Percentiles rank a stretch among this genome's conserved stretches.
phyloP scores from a whole-genome alignment of 2,888 invertebrate genomes.

The Gastrophysa polygoni region DNA sequence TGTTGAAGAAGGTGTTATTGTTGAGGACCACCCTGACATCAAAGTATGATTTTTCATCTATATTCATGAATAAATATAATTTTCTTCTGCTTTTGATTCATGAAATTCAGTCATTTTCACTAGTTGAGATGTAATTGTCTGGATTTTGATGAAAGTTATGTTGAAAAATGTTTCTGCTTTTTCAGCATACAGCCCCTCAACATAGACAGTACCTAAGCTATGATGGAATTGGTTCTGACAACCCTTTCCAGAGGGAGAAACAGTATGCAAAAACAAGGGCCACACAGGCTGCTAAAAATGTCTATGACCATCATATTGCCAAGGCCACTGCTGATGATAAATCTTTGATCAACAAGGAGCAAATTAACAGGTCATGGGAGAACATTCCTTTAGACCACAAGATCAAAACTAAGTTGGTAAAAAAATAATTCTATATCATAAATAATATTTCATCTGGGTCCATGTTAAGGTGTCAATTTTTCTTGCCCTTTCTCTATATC shows the following conservation, averaged over 20 bases:
- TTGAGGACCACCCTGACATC: constrained; percentile 66
- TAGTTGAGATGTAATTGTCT: too few species aligned
- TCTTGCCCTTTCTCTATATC: too few species aligned
- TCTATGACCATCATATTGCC: constrained; percentile 66
- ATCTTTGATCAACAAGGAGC: constrained; percentile 63
- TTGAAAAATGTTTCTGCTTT: constrained; percentile 38
- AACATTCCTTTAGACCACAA: constrained; percentile 69
- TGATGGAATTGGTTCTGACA: constrained; percentile 81
- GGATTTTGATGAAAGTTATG: too few species aligned
- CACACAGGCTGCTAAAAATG: constrained; percentile 71
- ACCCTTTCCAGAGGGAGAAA: constrained; percentile 77
- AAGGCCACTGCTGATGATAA: constrained; percentile 67
- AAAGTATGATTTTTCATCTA: too few species aligned
- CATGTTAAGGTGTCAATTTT: too few species aligned
- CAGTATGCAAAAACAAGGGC: constrained; percentile 75
- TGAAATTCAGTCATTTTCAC: too few species aligned
- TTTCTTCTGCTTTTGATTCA: too few species aligned
- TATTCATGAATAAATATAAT: too few species aligned
- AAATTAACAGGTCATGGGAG: constrained; percentile 56
- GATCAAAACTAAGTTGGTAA: constrained; percentile 72
- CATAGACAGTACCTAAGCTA: constrained; percentile 83
- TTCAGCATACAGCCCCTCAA: constrained; percentile 84
- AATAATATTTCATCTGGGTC: too few species aligned
- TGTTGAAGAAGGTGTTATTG: constrained; percentile 58
- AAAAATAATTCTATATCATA: background rate